Percentiles rank a stretch among this genome's conserved stretches.
Conservation (phyloP, 2,113 vertebrate species). For the Erythrolamprus reginae region DNA sequence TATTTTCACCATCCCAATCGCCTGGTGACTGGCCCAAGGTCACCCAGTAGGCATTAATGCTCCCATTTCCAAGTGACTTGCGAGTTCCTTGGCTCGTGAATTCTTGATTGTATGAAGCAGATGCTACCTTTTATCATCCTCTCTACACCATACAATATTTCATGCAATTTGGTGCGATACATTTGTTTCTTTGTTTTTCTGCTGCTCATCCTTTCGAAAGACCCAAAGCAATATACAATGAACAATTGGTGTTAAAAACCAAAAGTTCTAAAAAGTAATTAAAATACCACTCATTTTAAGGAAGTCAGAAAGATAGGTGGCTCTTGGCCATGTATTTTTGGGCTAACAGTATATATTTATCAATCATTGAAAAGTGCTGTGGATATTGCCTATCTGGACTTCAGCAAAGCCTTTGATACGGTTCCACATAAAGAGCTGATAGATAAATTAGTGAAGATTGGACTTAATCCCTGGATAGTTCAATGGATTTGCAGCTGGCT, state of each 20-base stretch:
- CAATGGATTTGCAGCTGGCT: too few relatives aligned
- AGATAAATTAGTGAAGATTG: too few relatives aligned
- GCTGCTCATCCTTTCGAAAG: neutral
- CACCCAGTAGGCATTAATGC: neutral
- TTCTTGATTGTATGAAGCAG: neutral
- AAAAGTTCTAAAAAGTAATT: neutral
- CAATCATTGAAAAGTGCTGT: too few relatives aligned
- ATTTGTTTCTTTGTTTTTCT: neutral
- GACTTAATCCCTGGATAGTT: too few relatives aligned
- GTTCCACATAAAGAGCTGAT: too few relatives aligned
- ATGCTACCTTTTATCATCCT: neutral
- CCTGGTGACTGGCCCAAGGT: neutral
- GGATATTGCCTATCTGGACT: too few relatives aligned
- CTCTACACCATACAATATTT: neutral
- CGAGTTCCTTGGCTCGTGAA: neutral
- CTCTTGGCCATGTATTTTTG: neutral
- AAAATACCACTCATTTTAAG: neutral
- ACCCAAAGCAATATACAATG: neutral
- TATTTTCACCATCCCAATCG: neutral
- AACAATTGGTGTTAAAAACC: neutral
- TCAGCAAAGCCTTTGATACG: too few relatives aligned
- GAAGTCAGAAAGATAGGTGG: neutral
- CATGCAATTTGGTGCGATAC: neutral
- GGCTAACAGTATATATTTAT: neutral
- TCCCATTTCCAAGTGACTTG: neutral